Conservation (phyloP, 2,888 invertebrate genomes). For the Latrodectus elegans region DNA sequence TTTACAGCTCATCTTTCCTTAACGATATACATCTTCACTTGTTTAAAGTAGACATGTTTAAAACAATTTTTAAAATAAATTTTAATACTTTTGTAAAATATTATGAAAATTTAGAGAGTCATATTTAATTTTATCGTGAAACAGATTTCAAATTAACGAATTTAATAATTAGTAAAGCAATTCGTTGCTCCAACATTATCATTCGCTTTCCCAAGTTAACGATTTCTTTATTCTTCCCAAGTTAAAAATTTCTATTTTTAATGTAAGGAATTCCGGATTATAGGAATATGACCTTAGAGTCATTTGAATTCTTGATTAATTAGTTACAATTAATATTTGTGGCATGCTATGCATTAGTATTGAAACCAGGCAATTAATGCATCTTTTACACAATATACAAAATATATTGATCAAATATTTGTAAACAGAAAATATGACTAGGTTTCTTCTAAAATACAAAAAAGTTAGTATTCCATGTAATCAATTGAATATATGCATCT, state of each 20-base stretch:
- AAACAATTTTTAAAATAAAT: too few species aligned
- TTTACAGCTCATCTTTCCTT: too few species aligned
- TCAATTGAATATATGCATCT: slow-evolving; percentile 12
- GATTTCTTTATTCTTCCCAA: neutral
- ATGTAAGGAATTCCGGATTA: neutral
- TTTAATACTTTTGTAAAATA: too few species aligned
- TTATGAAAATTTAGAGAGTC: too few species aligned
- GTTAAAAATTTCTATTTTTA: neutral
- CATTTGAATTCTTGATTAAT: neutral
- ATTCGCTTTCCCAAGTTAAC: neutral
- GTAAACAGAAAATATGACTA: slow-evolving; percentile 13
- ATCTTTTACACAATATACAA: slow-evolving; percentile 20
- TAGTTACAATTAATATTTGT: neutral
- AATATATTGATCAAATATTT: slow-evolving; percentile 6
- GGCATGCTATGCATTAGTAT: neutral
- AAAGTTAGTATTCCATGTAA: neutral
- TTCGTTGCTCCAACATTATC: too few species aligned
- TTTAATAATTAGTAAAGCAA: too few species aligned
- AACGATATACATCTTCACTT: too few species aligned
- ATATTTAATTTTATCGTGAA: too few species aligned
- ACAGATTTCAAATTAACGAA: too few species aligned
- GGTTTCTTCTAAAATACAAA: slow-evolving; percentile 18
- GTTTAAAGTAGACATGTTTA: too few species aligned
- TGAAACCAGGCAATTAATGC: slow-evolving; percentile 48
- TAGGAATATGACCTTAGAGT: neutral